Evolutionary conservation across 1,140 invertebrate genomes (phyloP), one percentile per base, ranked within the genome.

Genomic region (Pomacea maculata): DNA sequence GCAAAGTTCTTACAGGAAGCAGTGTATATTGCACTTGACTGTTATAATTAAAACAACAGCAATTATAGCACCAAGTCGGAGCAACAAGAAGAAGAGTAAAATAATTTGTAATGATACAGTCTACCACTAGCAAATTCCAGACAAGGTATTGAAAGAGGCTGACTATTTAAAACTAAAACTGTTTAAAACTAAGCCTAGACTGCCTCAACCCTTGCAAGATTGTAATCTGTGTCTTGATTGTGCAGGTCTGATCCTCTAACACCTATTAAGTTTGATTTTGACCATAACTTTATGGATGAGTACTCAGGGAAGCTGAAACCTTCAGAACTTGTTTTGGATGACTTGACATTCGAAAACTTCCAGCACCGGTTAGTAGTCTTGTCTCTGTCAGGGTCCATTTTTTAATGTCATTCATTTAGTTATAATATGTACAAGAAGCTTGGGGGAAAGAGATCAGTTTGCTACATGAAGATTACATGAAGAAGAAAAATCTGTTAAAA

Each of bases 251-350:
- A 85, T n/a, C 80, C 79, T 2, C 76, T 85, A 45, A 68, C 74
- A 34, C 78, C 57, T 8, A 61, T 82, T 52, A 93, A 94, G 83
- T 97, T 97, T 89, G 94, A 94, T 14, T 97, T 97, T 90, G 96
- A 97, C 89, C 94, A 95, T 79, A 95, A 94, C 85, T 92, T 97
- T 80, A 94, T 97, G 6, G 95, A 97, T 86, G 89, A 91, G 72
- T 91, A 91, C 78, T 86, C 84, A 61, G 91, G 91, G 12, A 85
- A 95, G 89, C 92, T 97, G 25, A 93, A 95, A 84, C 94, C 95
- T 12, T 96, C 96, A 91, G 94, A 95, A 87, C 88, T 98, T 68
- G 96, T 96, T 0, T 95, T 98, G 0, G 96, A 98, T 91, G 97
- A 97, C 90, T 93, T 97, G 19, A 98, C 97, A 0, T 94, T 97